These are phyloP conservation scores for Brachionichthys hirsutus DNA, from an alignment of 2,113 vertebrate species.

Conservation along the genomic window DNA sequence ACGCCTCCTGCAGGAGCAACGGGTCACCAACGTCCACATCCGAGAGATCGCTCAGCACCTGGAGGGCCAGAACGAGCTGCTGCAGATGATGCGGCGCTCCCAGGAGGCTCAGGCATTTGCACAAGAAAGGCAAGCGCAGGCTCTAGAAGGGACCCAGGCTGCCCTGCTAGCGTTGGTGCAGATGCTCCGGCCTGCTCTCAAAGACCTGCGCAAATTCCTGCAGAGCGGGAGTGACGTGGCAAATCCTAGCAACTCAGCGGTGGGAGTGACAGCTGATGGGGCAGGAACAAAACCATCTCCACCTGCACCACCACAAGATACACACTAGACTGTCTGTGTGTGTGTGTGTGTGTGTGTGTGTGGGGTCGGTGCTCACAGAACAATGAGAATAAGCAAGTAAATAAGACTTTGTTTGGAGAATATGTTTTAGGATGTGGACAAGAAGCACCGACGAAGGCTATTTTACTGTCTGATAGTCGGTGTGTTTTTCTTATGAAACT, in stretches of 20 bases:
- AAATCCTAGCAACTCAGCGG: constrained; percentile 51
- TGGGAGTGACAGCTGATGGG: constrained; percentile 18
- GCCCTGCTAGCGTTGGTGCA: constrained; percentile 91
- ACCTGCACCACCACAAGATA: constrained; percentile 42
- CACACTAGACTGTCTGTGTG: constrained; percentile 44
- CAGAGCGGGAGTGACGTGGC: constrained; percentile 80
- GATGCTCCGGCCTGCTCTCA: constrained; percentile 90
- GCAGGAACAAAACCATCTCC: constrained; percentile 36
- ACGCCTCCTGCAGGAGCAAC: constrained; percentile 94
- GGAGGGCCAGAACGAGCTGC: constrained; percentile 92
- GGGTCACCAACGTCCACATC: constrained; percentile 93
- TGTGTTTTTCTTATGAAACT: constrained; percentile 13
- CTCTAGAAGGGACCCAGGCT: constrained; percentile 94
- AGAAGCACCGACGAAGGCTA: too few species aligned
- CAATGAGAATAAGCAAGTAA: too few species aligned
- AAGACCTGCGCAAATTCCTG: constrained; percentile 91
- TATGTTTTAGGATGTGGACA: too few species aligned
- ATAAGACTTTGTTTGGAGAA: too few species aligned
- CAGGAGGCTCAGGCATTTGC: constrained; percentile 94
- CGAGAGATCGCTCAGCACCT: constrained; percentile 95
- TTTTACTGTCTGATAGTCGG: background rate
- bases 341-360: constrained; percentile 29
- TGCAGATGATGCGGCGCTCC: constrained; percentile 93
- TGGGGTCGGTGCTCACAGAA: too few species aligned
- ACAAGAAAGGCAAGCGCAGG: constrained; percentile 94